Evolutionary conservation across 2,797 vertebrate species (phyloP).

Genomic region (Sebastes trivittatus): DNA sequence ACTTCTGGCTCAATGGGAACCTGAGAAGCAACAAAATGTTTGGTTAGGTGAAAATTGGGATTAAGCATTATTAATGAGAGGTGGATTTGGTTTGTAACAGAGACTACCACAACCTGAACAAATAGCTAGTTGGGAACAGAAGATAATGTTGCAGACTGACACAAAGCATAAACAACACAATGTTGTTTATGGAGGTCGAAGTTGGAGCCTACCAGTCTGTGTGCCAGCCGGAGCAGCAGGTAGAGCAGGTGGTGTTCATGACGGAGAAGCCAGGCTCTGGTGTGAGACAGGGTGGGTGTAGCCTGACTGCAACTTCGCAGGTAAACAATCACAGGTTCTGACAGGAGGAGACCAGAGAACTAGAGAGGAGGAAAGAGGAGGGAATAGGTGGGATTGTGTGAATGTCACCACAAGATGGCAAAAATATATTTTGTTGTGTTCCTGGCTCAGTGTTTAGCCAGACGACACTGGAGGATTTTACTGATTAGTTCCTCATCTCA

Average conservation of each 20-base stretch:
- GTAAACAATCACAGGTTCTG: slow-evolving; percentile 86
- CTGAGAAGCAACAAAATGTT: slow-evolving; percentile 69
- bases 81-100: not conserved
- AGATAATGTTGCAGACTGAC: not conserved
- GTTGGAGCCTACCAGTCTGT: slow-evolving; percentile 80
- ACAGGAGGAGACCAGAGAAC: slow-evolving; percentile 83
- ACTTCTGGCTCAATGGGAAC: slow-evolving; percentile 78
- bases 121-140: not conserved
- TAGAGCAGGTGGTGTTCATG: slow-evolving; percentile 95
- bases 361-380: slow-evolving; percentile 55
- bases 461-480: not conserved
- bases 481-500: not conserved
- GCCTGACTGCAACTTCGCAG: slow-evolving; percentile 83
- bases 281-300: slow-evolving; percentile 81
- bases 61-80: not conserved
- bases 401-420: slow-evolving; percentile 35
- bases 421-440: not conserved
- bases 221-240: slow-evolving; percentile 85
- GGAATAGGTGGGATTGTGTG: not conserved
- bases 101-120: not conserved
- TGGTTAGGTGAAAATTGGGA: not conserved
- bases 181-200: not conserved
- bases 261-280: slow-evolving; percentile 88
- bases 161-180: not conserved
- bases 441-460: not conserved